phyloP scores from a whole-genome alignment of 1,140 invertebrate genomes.

The Brevipalpus yothersi region DNA sequence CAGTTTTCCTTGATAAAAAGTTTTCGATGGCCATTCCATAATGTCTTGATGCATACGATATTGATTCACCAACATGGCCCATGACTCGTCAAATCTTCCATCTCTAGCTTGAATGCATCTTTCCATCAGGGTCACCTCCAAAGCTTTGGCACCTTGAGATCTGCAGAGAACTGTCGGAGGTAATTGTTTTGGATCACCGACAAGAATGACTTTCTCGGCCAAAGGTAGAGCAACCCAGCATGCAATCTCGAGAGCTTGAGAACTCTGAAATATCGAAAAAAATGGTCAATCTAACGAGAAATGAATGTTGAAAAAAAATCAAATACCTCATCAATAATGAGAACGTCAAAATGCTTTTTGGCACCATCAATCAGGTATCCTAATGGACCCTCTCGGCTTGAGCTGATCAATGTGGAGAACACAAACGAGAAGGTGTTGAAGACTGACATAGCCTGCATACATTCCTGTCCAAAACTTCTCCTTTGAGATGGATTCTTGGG shows the following conservation, averaged over 20 bases:
- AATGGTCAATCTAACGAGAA: too few species aligned
- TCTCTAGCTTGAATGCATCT: slow-evolving; percentile 27
- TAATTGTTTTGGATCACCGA: slow-evolving; percentile 79
- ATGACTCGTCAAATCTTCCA: slow-evolving; percentile 16
- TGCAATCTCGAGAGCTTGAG: background rate
- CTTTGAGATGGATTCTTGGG: too few species aligned
- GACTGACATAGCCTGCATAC: too few species aligned
- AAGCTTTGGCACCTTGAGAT: slow-evolving; percentile 41
- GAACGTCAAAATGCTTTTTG: background rate
- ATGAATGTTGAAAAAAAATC: too few species aligned
- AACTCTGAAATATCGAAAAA: background rate
- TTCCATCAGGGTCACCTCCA: slow-evolving; percentile 58
- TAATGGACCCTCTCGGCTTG: background rate
- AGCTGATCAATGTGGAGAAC: background rate
- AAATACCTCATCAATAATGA: background rate
- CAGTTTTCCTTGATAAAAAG: background rate
- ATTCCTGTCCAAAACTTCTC: too few species aligned
- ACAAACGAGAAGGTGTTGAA: background rate
- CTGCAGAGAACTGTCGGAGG: slow-evolving; percentile 54
- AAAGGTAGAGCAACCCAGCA: background rate
- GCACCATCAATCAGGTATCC: background rate
- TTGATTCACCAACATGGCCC: slow-evolving; percentile 37
- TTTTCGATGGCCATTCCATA: slow-evolving; percentile 23
- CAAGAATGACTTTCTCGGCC: slow-evolving; percentile 46
- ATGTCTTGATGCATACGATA: slow-evolving; percentile 81